Percentiles rank a stretch among this genome's conserved stretches.
phyloP scores from a whole-genome alignment of 35 echinoderm and acorn worm species.

The Diadema setosum region DNA sequence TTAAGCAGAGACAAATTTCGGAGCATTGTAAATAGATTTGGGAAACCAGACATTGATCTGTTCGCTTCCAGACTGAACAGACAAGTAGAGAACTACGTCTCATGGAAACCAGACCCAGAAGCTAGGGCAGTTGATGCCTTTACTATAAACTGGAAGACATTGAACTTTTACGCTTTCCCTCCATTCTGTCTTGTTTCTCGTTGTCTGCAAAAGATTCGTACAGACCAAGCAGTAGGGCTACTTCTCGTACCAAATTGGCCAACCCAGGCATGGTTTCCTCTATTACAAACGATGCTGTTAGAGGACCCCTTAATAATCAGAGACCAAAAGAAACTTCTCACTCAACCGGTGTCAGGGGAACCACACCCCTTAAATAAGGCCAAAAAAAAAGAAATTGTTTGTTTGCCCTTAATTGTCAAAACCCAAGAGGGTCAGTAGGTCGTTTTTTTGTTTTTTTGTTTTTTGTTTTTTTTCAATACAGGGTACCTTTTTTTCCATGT shows the following conservation, averaged over 20 bases:
- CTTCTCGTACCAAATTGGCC: constrained; percentile 52
- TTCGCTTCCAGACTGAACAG: constrained; percentile 72
- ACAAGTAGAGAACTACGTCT: constrained; percentile 48
- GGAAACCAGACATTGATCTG: constrained; percentile 55
- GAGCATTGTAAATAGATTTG: constrained; percentile 24
- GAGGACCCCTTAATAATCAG: constrained; percentile 5
- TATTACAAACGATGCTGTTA: background rate
- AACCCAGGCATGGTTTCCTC: constrained; percentile 40
- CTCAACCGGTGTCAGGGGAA: background rate
- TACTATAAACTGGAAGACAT: constrained; percentile 43
- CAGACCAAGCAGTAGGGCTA: constrained; percentile 22
- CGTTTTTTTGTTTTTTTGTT: too few species aligned
- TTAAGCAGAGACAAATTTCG: constrained; percentile 47
- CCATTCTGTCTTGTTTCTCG: constrained; percentile 6
- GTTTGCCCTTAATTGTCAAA: too few species aligned
- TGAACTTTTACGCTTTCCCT: background rate
- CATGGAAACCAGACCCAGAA: constrained; percentile 75
- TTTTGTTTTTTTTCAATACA: too few species aligned
- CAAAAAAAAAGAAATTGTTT: too few species aligned
- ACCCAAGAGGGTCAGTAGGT: too few species aligned
- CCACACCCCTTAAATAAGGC: background rate
- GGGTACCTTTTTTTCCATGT: too few species aligned
- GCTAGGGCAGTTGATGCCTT: constrained; percentile 71
- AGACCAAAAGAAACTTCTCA: background rate
- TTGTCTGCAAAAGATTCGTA: constrained; percentile 49